Evolutionary conservation across 1,140 invertebrate species (phyloP), one percentile per base, ranked within the genome.

Genomic region (Cephus cinctus): DNA sequence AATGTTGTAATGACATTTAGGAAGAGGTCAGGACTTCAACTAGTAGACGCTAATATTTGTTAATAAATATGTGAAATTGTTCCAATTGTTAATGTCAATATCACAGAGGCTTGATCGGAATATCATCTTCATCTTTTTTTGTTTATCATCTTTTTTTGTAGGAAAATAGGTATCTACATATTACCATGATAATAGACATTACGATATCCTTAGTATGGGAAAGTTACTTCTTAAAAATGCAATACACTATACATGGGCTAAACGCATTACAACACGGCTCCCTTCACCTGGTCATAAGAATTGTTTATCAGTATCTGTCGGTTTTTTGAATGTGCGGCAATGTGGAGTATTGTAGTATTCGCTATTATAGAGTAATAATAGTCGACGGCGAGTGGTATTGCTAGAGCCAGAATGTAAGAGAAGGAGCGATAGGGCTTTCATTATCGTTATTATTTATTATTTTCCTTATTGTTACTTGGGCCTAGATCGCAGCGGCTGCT

Each of bases 91-190:
- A 63, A 65, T 65, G 56, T 70, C 57, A 60, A 73, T 76, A 76
- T 76, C 73, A 75, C 73, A 76, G 69, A 74, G 69, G 64, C 62
- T 75, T 63, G 61, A 73, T 71, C 69, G 63, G 71, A 74, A 73
- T 72, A 69, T 69, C 56, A 59, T 36, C 8, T 54, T 21, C 34
- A 36, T 48, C 43, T 45, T 18, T 44, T 38, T 34, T 19, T 47
- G 21, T 50, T 43, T 35, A 56, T 52, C 47, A 34, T 57, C 59
- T 59, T 52, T 56, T 56, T 58, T 70, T 57, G 61, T 73, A 75
- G 67, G 70, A 76, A 75, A 74, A 76, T 76, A 74, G 70, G 67
- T 71, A 69, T 74, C 63, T 72, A 74, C 69, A 71, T 63, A 65
- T 63, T 63, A 73, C 36, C 52, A 63, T 67, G 58, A 61, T 58